A percentile compares a stretch with the other conserved stretches of the same genome.
phyloP scores from a whole-genome alignment of 2,797 vertebrate species.

The Coccyzus lansbergi region DNA sequence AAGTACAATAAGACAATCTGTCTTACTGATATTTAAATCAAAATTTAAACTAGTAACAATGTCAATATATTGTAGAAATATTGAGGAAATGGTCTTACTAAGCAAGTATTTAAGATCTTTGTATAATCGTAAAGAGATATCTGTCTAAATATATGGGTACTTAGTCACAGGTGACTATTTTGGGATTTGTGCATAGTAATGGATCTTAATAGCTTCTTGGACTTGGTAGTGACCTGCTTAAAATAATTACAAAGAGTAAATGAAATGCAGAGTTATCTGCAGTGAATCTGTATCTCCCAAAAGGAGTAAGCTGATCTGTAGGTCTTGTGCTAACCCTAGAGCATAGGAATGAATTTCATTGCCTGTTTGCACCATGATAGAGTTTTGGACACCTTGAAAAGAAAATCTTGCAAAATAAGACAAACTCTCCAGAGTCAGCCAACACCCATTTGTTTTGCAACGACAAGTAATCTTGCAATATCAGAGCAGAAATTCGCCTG shows the following conservation, averaged over 20 bases:
- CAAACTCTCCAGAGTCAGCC: neutral
- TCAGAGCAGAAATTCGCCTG: neutral
- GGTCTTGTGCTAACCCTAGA: neutral
- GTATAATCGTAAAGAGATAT: neutral
- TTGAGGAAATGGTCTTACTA: neutral
- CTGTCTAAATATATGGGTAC: neutral
- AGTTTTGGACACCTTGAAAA: neutral
- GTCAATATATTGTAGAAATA: neutral
- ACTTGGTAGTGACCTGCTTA: neutral
- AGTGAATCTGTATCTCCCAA: neutral
- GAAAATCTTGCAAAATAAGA: neutral
- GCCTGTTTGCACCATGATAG: accelerated
- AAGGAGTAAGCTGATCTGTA: neutral
- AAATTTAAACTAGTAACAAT: neutral
- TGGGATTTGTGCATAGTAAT: neutral
- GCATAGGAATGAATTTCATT: neutral
- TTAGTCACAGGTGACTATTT: accelerated
- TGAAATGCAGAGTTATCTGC: neutral
- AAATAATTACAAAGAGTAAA: neutral
- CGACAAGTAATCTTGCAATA: neutral
- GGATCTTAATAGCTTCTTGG: neutral
- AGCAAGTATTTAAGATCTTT: neutral
- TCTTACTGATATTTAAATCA: neutral
- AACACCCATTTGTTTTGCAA: neutral
- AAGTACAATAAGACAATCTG: neutral